These are phyloP conservation scores for Macrocentrus cingulum DNA, from an alignment of 1,140 invertebrate species.

Conservation along the genomic window DNA sequence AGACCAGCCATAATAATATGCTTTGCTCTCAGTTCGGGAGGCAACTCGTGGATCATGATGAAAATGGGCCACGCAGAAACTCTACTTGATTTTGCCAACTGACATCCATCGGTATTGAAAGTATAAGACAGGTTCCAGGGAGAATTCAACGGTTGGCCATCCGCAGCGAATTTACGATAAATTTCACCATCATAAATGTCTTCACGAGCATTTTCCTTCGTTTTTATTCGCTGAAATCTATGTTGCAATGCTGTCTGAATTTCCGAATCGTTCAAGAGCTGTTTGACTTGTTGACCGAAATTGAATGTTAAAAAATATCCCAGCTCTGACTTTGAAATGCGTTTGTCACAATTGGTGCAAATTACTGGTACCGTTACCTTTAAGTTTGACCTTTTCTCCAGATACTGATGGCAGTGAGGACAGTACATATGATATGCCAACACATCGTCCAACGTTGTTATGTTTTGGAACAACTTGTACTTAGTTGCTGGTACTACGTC, in stretches of 20 bases:
- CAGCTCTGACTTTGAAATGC: too few relatives aligned
- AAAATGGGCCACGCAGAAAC: background rate
- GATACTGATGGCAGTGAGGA: background rate
- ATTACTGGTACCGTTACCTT: too few relatives aligned
- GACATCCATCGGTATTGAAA: constrained; percentile 2
- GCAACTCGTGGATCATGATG: background rate
- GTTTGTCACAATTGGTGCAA: too few relatives aligned
- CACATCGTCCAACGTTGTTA: background rate
- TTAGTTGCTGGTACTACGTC: background rate
- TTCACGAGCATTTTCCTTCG: background rate
- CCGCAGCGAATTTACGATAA: constrained; percentile 3
- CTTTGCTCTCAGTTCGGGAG: background rate
- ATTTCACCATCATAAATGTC: constrained; percentile 23
- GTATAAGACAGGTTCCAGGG: background rate
- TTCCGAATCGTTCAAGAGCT: too few relatives aligned
- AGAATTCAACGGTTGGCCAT: too few relatives aligned
- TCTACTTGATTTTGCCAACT: background rate
- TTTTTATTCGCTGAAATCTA: too few relatives aligned
- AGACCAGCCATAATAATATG: background rate
- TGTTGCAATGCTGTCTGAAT: too few relatives aligned
- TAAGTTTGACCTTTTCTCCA: background rate
- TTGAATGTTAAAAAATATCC: too few relatives aligned
- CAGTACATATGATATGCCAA: background rate
- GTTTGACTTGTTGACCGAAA: too few relatives aligned
- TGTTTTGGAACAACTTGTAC: background rate